Conservation (phyloP, 1,140 invertebrate species). For the Plodia interpunctella region DNA sequence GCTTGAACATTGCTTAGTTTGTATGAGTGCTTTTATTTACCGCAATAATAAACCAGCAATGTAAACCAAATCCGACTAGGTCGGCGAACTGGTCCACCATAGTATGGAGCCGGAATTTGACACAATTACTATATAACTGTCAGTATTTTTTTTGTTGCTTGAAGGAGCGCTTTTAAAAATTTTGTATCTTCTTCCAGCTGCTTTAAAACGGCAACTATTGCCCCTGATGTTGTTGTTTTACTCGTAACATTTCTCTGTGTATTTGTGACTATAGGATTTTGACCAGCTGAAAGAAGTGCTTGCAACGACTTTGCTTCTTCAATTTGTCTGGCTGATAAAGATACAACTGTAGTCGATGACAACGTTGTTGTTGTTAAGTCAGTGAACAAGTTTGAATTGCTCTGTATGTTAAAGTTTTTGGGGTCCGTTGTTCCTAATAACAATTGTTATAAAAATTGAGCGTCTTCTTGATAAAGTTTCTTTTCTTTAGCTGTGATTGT, state of each 20-base stretch:
- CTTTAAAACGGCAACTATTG: constrained; percentile 55
- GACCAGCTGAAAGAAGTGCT: constrained; percentile 36
- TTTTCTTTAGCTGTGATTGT: constrained; percentile 24
- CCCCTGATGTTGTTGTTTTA: constrained; percentile 30
- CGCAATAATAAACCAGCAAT: too few relatives aligned
- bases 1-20: too few relatives aligned
- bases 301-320: constrained; percentile 42
- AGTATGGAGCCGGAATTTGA: too few relatives aligned
- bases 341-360: constrained; percentile 16
- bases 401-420: constrained; percentile 28
- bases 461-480: constrained; percentile 31
- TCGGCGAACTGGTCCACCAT: too few relatives aligned
- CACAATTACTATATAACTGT: too few relatives aligned
- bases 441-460: constrained; percentile 30
- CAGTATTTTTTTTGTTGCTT: too few relatives aligned
- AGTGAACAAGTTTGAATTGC: constrained; percentile 15
- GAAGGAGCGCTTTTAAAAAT: constrained; percentile 58
- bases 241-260: constrained; percentile 18
- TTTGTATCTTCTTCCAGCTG: constrained; percentile 66
- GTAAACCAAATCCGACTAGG: too few relatives aligned
- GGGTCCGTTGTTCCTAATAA: constrained; percentile 28
- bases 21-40: too few relatives aligned
- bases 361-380: constrained; percentile 17
- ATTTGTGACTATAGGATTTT: constrained; percentile 33
- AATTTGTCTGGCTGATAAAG: constrained; percentile 21